Conservation (phyloP, 2,797 vertebrate genomes). For the Enteromius unitaeniatus region DNA sequence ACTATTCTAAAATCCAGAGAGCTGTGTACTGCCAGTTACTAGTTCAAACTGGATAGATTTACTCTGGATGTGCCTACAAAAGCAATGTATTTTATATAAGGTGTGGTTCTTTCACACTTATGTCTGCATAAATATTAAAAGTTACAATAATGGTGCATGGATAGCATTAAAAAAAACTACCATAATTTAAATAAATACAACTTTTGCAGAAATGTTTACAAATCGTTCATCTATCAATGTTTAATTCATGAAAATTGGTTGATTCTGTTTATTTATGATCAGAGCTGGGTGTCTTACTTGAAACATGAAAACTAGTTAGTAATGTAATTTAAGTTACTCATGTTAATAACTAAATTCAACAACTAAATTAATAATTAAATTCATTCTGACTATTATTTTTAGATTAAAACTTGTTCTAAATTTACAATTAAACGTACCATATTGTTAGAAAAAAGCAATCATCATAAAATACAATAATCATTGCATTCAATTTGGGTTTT, state of each 20-base stretch:
- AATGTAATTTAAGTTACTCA: background rate
- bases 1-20: background rate
- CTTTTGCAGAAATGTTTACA: background rate
- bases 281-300: background rate
- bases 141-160: background rate
- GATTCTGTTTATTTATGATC: background rate
- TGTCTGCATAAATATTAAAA: background rate
- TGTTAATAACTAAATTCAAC: background rate
- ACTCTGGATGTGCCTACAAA: background rate
- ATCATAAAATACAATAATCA: background rate
- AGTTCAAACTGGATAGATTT: background rate
- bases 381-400: background rate
- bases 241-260: background rate
- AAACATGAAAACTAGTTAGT: background rate
- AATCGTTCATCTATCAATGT: background rate
- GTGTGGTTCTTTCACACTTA: background rate
- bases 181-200: background rate
- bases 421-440: too few species aligned
- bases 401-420: background rate
- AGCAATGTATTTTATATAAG: too few species aligned
- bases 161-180: background rate
- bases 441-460: background rate
- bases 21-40: background rate
- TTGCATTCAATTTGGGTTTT: background rate
- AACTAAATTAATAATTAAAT: too few species aligned